phyloP scores from a whole-genome alignment of 2,797 vertebrate species.

The Artibeus lituratus region DNA sequence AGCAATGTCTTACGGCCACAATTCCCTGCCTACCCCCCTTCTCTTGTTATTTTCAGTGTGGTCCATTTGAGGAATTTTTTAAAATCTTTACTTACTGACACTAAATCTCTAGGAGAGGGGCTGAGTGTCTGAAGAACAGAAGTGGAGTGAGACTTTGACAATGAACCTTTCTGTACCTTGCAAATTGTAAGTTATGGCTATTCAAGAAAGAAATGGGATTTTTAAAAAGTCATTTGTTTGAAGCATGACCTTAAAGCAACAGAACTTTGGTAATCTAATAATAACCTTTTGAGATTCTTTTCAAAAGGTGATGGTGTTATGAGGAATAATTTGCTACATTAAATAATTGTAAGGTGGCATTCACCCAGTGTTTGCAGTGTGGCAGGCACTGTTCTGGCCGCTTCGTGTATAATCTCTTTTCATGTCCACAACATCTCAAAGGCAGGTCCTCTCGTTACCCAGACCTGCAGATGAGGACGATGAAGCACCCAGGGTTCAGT shows the following conservation, averaged over 20 bases:
- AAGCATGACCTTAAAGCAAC: background rate
- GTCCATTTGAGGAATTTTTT: background rate
- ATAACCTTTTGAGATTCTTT: background rate
- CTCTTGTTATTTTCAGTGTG: background rate
- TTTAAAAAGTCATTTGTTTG: background rate
- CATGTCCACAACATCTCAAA: background rate
- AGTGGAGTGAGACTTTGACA: background rate
- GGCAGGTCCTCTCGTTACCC: background rate
- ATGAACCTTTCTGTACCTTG: background rate
- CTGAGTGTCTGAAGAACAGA: background rate
- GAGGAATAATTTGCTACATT: background rate
- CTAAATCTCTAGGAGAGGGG: background rate
- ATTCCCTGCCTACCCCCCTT: background rate
- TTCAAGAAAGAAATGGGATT: background rate
- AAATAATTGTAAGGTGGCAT: background rate
- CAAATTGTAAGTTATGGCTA: background rate
- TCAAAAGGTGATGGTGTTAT: background rate
- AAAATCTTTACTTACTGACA: background rate
- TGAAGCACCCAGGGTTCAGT: background rate
- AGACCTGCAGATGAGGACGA: background rate
- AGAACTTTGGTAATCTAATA: background rate
- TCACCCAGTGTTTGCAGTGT: background rate
- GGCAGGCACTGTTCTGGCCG: background rate
- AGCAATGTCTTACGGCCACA: background rate
- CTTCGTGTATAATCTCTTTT: background rate